Conservation (phyloP, 2,113 vertebrate species). For the Brachyhypopomus occidentalis region DNA sequence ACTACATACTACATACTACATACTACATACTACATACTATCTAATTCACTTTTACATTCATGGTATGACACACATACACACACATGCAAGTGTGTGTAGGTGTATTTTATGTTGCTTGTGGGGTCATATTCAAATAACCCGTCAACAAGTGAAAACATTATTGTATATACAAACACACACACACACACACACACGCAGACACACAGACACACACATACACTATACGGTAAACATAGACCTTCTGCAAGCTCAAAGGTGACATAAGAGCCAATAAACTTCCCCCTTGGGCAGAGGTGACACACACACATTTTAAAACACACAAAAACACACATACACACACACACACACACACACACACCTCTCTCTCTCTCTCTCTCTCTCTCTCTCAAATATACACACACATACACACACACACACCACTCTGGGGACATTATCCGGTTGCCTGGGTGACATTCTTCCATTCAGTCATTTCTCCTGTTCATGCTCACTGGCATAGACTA, state of each 20-base stretch:
- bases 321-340: neutral
- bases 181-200: neutral
- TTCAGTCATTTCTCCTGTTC: constrained; percentile 30
- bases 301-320: neutral
- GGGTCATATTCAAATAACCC: constrained; percentile 13
- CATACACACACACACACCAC: constrained; percentile 10
- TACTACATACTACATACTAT: too few relatives aligned
- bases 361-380: too few relatives aligned
- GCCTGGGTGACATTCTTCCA: constrained; percentile 40
- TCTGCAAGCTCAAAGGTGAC: neutral
- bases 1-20: too few relatives aligned
- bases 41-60: too few relatives aligned
- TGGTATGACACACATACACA: too few relatives aligned
- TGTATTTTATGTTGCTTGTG: constrained; percentile 32
- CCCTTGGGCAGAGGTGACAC: neutral
- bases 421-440: constrained; percentile 40
- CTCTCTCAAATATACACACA: constrained; percentile 25
- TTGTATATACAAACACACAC: neutral
- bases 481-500: constrained; percentile 30
- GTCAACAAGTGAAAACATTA: neutral
- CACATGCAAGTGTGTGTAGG: constrained; percentile 5
- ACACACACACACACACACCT: neutral
- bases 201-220: constrained; percentile 25
- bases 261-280: constrained; percentile 1
- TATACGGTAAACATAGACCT: constrained; percentile 12